phyloP scores from a whole-genome alignment of 2,797 vertebrate species.

The Synanceia verrucosa region DNA sequence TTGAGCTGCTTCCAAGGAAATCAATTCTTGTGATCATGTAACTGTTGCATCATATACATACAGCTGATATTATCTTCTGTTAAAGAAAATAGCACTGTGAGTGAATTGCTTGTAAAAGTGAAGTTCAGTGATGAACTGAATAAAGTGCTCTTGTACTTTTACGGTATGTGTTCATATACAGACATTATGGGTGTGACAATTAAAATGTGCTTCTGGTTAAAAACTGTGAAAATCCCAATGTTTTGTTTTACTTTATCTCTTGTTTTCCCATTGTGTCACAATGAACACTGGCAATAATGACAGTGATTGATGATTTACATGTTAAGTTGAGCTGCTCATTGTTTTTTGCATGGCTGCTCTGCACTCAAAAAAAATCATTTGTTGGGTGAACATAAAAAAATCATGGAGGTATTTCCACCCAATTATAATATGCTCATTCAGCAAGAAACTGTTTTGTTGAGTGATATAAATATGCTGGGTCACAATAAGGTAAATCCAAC shows the following conservation, averaged over 20 bases:
- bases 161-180: not conserved
- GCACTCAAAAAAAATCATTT: too few relatives aligned
- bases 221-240: not conserved
- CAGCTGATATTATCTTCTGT: not conserved
- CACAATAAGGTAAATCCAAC: too few relatives aligned
- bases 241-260: not conserved
- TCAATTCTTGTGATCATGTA: not conserved
- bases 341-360: too few relatives aligned
- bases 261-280: not conserved
- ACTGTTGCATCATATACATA: not conserved
- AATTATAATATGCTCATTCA: too few relatives aligned
- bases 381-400: too few relatives aligned
- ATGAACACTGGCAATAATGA: too few relatives aligned
- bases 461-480: too few relatives aligned
- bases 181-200: not conserved
- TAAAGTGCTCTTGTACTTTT: not conserved
- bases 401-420: too few relatives aligned
- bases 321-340: too few relatives aligned
- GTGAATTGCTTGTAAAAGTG: not conserved
- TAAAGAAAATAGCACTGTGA: not conserved
- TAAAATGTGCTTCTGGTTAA: not conserved
- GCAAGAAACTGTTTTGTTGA: too few relatives aligned
- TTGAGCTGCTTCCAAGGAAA: not conserved
- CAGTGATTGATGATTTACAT: too few relatives aligned
- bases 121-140: not conserved